Evolutionary conservation across 2,113 vertebrate species (phyloP).

Genomic region (Pygoscelis antarcticus): DNA sequence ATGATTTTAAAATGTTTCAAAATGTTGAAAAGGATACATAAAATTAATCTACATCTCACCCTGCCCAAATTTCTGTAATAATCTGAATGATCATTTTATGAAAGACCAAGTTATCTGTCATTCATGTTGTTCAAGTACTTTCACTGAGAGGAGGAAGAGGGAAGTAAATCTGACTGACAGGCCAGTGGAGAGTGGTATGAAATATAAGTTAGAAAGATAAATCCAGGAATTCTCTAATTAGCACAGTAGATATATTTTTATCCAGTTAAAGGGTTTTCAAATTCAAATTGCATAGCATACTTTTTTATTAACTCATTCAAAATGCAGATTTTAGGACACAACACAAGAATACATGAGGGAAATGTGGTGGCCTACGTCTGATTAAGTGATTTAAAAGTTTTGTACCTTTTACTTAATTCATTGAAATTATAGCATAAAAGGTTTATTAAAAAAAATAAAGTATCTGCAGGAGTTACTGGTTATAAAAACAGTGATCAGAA

Average conservation of each 20-base stretch:
- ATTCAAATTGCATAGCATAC: background rate
- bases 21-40: background rate
- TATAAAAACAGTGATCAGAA: background rate
- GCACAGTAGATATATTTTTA: background rate
- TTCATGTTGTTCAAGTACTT: background rate
- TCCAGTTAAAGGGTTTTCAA: background rate
- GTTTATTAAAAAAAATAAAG: background rate
- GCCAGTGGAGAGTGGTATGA: background rate
- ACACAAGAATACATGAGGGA: background rate
- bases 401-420: background rate
- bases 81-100: background rate
- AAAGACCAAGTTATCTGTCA: background rate
- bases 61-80: background rate
- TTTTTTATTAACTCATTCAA: background rate
- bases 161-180: background rate
- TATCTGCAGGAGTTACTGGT: background rate
- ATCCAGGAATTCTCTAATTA: background rate
- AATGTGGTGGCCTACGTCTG: background rate
- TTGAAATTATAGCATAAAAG: background rate
- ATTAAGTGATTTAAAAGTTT: background rate
- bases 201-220: background rate
- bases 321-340: background rate
- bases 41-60: background rate
- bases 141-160: background rate
- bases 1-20: background rate